Base-by-base conservation (phyloP, 1,140 invertebrate species). In the silkworm (Bombyx mori) region DNA sequence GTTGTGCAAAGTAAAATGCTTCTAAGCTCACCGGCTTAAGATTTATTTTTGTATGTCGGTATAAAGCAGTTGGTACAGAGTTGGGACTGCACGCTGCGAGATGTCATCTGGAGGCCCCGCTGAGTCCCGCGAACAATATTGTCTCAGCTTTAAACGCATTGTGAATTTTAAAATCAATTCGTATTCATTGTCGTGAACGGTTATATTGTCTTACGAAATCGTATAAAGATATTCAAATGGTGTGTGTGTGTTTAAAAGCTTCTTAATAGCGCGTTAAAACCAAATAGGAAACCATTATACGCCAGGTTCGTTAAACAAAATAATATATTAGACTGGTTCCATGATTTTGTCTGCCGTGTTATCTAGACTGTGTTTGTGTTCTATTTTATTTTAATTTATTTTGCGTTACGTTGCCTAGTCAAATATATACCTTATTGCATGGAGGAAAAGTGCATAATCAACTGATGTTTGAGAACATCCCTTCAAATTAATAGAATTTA, bases 91-190 rank as follows among this genome's bases (percentile, higher is more conserved):
- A 85, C 75, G 82, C 84, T 82, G 84, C 66, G 82, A 85, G 83
- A 86, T 86, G 83, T 85, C 83, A 85, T 87, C 84, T 87, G 66
- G 75, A 65, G 71, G 68, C 66, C 84, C 84, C 72, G 79, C 82
- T 77, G 82, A 63, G 82, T 74, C 68, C 73, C 75, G 82, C 70
- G 75, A 87, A 85, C 84, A 87, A 83, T 87, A 87, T 84, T 84
- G 82, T 87, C 77, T 84, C 81, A 82, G 70, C 71, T 72, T 75
- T 83, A 79, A 67, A 77, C 74, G 74, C 76, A 79, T 77, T 75
- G 77, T 84, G 72, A 82, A 83, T 84, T 85, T 82, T 83, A 83
- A 82, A 85, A 82, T 85, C 76, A 81, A 84, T 82, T 82, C 82
- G 81, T 80, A 82, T 79, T 78, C 77, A 79, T 76, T 82, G 57